phyloP scores from a whole-genome alignment of 2,888 invertebrate genomes.

The Scaeva pyrastri region DNA sequence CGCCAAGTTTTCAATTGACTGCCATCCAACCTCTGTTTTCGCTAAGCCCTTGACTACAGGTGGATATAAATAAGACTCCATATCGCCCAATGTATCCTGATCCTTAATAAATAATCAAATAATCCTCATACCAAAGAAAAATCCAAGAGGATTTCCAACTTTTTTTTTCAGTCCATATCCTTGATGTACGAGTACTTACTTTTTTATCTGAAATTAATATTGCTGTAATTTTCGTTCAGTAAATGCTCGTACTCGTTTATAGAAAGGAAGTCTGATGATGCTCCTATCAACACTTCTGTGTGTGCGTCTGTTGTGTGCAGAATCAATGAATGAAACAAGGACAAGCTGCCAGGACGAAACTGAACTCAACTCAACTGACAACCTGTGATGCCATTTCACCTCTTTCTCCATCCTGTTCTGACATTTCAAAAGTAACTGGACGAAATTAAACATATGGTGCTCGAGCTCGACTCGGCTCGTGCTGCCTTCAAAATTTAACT shows the following conservation, averaged over 20 bases:
- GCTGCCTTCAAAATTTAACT: conserved; percentile 22
- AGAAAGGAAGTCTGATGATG: conserved; percentile 28
- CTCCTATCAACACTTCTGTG: conserved; percentile 42
- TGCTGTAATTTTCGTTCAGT: conserved; percentile 55
- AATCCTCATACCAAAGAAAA: conserved; percentile 4
- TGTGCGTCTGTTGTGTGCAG: no score
- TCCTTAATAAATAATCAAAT: conserved; percentile 11
- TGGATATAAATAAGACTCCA: conserved; percentile 24
- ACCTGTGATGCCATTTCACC: no score
- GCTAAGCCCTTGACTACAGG: neutral
- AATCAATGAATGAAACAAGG: conserved; percentile 43
- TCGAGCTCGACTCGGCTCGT: neutral
- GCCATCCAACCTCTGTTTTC: conserved; percentile 41
- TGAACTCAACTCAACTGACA: neutral
- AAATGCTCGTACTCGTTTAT: no score
- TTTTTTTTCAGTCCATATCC: neutral
- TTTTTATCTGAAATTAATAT: conserved; percentile 19
- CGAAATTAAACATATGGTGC: conserved; percentile 50
- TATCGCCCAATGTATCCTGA: conserved; percentile 18
- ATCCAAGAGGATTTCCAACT: conserved; percentile 12
- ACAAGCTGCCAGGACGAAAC: conserved; percentile 14
- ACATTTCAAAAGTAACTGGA: conserved; percentile 5
- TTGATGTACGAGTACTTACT: neutral
- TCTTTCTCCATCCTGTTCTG: neutral
- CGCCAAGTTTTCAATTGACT: neutral